Conservation (phyloP, 2,113 vertebrate genomes). For the Kryptolebias marmoratus region DNA sequence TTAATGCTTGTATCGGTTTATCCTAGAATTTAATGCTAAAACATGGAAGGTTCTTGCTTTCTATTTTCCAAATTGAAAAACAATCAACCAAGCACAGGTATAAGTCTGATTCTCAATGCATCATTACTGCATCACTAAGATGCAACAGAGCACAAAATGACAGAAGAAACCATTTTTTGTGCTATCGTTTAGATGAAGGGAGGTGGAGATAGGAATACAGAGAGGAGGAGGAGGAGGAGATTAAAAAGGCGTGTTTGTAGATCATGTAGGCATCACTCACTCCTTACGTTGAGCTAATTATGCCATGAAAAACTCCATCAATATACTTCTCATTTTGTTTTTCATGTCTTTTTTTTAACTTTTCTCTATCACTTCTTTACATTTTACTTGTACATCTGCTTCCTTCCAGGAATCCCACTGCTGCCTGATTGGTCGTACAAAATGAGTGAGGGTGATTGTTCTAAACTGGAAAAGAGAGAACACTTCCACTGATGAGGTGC, state of each 20-base stretch:
- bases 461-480: conserved; percentile 49
- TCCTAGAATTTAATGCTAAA: conserved; percentile 4
- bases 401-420: conserved; percentile 18
- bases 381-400: conserved; percentile 14
- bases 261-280: conserved; percentile 9
- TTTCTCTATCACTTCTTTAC: background rate
- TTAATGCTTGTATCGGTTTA: conserved; percentile 6
- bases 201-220: background rate
- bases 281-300: background rate
- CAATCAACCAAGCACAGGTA: conserved; percentile 24
- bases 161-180: conserved; percentile 28
- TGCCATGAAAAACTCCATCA: conserved; percentile 2
- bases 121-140: conserved; percentile 61
- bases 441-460: conserved; percentile 47
- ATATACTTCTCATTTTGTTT: conserved; percentile 10
- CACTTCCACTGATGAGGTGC: conserved; percentile 58
- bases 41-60: background rate
- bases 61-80: conserved; percentile 17
- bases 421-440: conserved; percentile 46
- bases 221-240: too few relatives aligned
- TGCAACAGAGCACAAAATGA: conserved; percentile 16
- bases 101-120: conserved; percentile 21
- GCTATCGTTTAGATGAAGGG: background rate
- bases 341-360: background rate
- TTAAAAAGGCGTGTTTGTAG: background rate